These are phyloP conservation scores for Rhynchophorus ferrugineus DNA, from an alignment of 1,140 invertebrate species.

Conservation along the genomic window DNA sequence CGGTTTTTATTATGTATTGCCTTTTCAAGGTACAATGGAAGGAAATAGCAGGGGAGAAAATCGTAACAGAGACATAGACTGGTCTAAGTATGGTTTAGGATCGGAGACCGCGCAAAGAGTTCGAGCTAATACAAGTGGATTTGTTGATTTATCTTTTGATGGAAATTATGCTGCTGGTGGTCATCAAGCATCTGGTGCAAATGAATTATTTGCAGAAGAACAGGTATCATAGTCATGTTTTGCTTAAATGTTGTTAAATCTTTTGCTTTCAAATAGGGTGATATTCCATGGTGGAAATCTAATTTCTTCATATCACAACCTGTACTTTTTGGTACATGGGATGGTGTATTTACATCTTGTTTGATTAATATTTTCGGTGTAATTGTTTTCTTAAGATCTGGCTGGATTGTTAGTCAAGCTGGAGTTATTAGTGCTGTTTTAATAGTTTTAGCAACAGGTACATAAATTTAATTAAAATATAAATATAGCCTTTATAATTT, in stretches of 20 bases:
- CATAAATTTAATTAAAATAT: too few species aligned
- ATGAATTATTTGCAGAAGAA: slow-evolving; percentile 84
- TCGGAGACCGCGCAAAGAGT: slow-evolving; percentile 42
- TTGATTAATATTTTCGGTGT: slow-evolving; percentile 96
- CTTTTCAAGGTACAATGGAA: slow-evolving; percentile 13
- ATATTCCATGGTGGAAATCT: slow-evolving; percentile 84
- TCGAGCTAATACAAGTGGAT: slow-evolving; percentile 52
- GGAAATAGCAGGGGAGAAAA: slow-evolving; percentile 14
- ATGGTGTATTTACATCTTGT: slow-evolving; percentile 91
- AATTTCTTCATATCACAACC: slow-evolving; percentile 91
- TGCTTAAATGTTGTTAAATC: neutral
- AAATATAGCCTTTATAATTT: too few species aligned
- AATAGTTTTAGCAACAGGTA: slow-evolving; percentile 80
- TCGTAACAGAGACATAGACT: slow-evolving; percentile 42
- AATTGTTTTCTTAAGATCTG: slow-evolving; percentile 90
- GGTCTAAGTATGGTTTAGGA: slow-evolving; percentile 49
- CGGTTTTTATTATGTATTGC: too few species aligned
- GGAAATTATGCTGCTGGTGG: slow-evolving; percentile 57
- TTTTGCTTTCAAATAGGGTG: slow-evolving; percentile 46
- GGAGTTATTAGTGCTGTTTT: slow-evolving; percentile 81
- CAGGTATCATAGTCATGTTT: too few species aligned
- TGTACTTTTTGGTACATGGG: slow-evolving; percentile 94
- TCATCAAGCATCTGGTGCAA: slow-evolving; percentile 73
- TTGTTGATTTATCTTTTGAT: slow-evolving; percentile 63
- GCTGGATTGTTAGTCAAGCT: slow-evolving; percentile 95